Conservation (phyloP, 2,113 vertebrate genomes). For the Illadopsis cleaveri region DNA sequence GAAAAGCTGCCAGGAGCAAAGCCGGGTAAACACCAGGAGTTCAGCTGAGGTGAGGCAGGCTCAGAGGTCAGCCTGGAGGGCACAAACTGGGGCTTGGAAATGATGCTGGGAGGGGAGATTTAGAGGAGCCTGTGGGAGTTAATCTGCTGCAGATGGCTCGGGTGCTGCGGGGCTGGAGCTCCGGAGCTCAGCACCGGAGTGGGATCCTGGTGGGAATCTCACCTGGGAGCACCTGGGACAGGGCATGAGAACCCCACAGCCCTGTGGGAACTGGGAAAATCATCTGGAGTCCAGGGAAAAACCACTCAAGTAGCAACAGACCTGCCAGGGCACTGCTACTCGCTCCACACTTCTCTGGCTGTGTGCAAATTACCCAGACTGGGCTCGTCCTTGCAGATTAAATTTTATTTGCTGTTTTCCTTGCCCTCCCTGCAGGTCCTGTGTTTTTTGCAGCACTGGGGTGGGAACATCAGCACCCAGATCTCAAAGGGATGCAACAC, state of each 20-base stretch:
- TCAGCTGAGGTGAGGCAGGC: neutral
- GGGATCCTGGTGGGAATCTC: neutral
- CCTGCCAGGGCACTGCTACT: rapidly evolving
- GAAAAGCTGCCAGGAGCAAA: neutral
- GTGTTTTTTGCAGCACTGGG: neutral
- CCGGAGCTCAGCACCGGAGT: rapidly evolving
- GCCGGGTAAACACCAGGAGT: neutral
- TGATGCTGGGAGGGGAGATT: neutral
- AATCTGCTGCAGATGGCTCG: neutral
- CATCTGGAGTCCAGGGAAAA: rapidly evolving
- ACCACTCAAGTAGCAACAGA: rapidly evolving
- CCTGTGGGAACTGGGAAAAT: rapidly evolving
- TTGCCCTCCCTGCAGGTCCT: neutral
- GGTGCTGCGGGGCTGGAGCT: rapidly evolving
- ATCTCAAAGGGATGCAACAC: neutral
- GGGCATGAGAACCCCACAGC: rapidly evolving
- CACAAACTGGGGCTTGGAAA: neutral
- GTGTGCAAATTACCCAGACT: neutral
- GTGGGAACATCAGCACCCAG: neutral
- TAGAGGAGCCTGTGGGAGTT: neutral
- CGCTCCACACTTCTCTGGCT: rapidly evolving
- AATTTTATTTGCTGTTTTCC: neutral
- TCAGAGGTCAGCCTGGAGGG: neutral
- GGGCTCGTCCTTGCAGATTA: rapidly evolving
- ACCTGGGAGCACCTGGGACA: rapidly evolving